These are phyloP conservation scores for Hydrotaea cyrtoneurina DNA, from an alignment of 2,888 invertebrate species.

Conservation along the genomic window DNA sequence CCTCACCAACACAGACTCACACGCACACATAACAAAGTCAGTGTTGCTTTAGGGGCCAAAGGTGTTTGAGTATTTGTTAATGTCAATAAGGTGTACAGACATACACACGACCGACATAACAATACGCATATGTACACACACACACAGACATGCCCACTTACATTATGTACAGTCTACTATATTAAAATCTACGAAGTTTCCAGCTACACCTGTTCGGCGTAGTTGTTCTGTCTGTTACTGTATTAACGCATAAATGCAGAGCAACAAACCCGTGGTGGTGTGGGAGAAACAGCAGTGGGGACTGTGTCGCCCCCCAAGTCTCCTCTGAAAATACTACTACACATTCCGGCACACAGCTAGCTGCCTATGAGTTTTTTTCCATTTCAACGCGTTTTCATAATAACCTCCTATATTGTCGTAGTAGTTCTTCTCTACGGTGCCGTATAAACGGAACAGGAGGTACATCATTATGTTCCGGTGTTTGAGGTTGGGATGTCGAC, in stretches of 20 bases:
- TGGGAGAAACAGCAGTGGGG: neutral
- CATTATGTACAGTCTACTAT: neutral
- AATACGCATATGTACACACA: neutral
- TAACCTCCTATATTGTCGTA: neutral
- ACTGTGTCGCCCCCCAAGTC: neutral
- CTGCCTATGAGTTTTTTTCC: slow-evolving; percentile 3
- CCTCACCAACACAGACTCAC: neutral
- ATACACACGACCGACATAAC: neutral
- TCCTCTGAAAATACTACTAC: neutral
- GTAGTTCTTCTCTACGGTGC: neutral
- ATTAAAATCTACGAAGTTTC: neutral
- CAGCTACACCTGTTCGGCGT: neutral
- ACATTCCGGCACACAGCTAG: too few relatives aligned
- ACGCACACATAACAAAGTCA: neutral
- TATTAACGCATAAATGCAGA: neutral
- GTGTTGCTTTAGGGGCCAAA: slow-evolving; percentile 22
- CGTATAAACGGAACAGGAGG: neutral
- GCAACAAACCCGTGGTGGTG: neutral
- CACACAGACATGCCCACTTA: neutral
- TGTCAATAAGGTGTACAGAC: slow-evolving; percentile 18
- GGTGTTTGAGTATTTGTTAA: slow-evolving; percentile 29
- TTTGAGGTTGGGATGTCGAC: neutral
- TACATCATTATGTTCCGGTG: slow-evolving; percentile 31
- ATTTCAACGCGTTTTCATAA: slow-evolving; percentile 19
- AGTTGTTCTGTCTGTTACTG: neutral